phyloP scores from a whole-genome alignment of 2,113 vertebrate species.

The Mastomys coucha region DNA sequence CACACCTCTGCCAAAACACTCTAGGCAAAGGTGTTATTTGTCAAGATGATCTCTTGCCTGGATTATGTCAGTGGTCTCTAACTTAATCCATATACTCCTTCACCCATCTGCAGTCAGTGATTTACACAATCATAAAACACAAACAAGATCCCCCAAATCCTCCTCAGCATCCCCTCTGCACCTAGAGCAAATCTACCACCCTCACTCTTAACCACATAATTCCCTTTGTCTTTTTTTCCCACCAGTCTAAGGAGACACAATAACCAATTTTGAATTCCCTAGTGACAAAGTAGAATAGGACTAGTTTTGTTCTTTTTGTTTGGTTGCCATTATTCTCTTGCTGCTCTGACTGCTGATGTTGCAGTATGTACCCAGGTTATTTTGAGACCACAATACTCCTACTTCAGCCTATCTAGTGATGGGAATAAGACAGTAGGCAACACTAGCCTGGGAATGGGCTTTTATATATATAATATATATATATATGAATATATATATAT shows the following conservation, averaged over 20 bases:
- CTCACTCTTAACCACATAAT: background rate
- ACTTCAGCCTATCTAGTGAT: background rate
- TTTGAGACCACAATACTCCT: too few relatives aligned
- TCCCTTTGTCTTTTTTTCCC: background rate
- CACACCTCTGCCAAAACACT: slow-evolving; percentile 45
- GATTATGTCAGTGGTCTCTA: slow-evolving; percentile 29
- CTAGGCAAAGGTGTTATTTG: slow-evolving; percentile 33
- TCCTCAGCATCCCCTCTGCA: background rate
- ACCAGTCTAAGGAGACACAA: background rate
- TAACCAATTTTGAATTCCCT: background rate
- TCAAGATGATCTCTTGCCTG: slow-evolving; percentile 52
- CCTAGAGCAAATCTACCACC: background rate
- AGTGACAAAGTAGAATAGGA: background rate
- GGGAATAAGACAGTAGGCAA: too few relatives aligned
- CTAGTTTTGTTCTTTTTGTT: background rate
- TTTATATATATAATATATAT: background rate
- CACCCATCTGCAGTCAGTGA: background rate
- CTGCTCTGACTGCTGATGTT: background rate
- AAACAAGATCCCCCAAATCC: background rate
- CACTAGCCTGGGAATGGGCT: too few relatives aligned
- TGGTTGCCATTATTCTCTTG: background rate
- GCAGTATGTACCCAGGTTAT: background rate
- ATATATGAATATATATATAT: background rate
- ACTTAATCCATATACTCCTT: background rate
- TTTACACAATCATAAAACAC: slow-evolving; percentile 1